These are phyloP conservation scores for Sminthopsis crassicaudata DNA, from an alignment of 2,113 vertebrate species.

Conservation along the genomic window DNA sequence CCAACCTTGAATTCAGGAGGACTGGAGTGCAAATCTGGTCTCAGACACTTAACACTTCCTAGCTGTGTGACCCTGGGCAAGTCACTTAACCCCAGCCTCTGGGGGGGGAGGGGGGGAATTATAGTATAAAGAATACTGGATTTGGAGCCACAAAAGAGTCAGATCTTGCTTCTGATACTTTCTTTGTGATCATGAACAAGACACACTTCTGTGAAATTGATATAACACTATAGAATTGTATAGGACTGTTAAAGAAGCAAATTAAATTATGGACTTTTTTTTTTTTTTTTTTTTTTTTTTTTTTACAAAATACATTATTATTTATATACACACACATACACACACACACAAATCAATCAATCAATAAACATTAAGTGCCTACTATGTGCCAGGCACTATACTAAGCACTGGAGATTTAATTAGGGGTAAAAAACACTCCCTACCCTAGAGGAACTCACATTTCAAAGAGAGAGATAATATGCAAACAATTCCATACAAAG, in stretches of 20 bases:
- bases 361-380: neutral
- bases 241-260: neutral
- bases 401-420: neutral
- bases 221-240: neutral
- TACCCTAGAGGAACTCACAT: neutral
- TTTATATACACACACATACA: neutral
- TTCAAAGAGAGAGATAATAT: neutral
- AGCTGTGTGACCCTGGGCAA: too few species aligned
- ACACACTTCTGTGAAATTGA: neutral
- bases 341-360: neutral
- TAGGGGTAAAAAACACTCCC: neutral
- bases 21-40: too few species aligned
- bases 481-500: neutral
- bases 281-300: too few species aligned
- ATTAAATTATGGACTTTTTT: too few species aligned
- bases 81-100: too few species aligned
- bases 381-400: neutral
- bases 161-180: neutral
- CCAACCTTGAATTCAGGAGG: too few species aligned
- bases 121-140: neutral
- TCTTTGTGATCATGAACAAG: neutral
- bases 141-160: neutral
- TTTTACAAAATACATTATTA: neutral
- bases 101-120: too few species aligned
- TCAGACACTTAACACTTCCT: too few species aligned